These are phyloP conservation scores for Perizoma affinitatum DNA, from an alignment of 2,888 invertebrate genomes.

Conservation along the genomic window DNA sequence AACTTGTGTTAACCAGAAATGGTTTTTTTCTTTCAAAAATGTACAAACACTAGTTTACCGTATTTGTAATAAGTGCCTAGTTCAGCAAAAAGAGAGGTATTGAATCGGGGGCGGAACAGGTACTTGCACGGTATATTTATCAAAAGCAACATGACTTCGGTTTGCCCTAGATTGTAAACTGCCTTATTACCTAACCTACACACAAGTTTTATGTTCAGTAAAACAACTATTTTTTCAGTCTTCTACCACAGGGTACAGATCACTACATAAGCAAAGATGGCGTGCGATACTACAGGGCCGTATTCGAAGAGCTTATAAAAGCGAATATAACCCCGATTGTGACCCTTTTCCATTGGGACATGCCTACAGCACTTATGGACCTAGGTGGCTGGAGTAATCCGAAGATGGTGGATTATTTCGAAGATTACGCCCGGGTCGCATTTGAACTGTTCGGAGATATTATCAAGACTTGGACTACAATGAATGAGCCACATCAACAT, in stretches of 20 bases:
- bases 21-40: no score
- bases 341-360: constrained; percentile 87
- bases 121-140: no score
- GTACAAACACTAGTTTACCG: no score
- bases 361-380: constrained; percentile 80
- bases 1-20: no score
- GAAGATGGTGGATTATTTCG: constrained; percentile 78
- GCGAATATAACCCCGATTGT: constrained; percentile 87
- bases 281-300: constrained; percentile 88
- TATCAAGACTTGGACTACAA: constrained; percentile 89
- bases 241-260: constrained; percentile 88
- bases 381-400: constrained; percentile 81
- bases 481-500: constrained; percentile 88
- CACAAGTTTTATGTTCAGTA: no score
- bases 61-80: no score
- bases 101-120: no score
- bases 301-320: constrained; percentile 88
- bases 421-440: constrained; percentile 81
- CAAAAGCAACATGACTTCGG: no score
- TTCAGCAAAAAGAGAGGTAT: no score
- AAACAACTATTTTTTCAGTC: constrained; percentile 59
- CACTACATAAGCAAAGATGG: constrained; percentile 88
- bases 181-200: no score
- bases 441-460: constrained; percentile 86
- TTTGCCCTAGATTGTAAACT: no score